These are phyloP conservation scores for Eristalis intricaria DNA, from an alignment of 2,888 invertebrate species.

Conservation along the genomic window DNA sequence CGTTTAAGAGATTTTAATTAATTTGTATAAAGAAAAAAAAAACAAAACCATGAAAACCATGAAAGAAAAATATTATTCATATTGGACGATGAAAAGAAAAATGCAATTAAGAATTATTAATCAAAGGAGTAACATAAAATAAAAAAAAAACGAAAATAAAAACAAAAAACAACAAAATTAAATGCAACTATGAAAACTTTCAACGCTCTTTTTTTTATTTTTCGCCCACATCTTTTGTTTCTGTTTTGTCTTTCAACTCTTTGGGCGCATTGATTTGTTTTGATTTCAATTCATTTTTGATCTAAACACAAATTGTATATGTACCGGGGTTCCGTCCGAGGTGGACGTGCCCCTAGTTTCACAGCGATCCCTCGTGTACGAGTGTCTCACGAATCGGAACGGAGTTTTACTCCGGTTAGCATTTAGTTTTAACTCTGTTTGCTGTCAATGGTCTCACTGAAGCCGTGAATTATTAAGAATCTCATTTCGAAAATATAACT, in stretches of 20 bases:
- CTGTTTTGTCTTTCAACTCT: not conserved
- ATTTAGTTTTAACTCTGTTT: no score
- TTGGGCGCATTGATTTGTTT: not conserved
- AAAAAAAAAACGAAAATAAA: not conserved
- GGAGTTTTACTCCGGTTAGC: no score
- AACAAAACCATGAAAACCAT: constrained; percentile 1
- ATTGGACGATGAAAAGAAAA: constrained; percentile 51
- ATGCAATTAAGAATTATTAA: constrained; percentile 44
- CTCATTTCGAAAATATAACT: no score
- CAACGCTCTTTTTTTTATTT: constrained; percentile 34
- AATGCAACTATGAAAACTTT: constrained; percentile 45
- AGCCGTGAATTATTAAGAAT: no score
- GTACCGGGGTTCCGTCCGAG: not conserved
- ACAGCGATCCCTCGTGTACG: no score
- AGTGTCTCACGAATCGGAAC: no score
- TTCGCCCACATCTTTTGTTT: not conserved
- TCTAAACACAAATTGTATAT: not conserved
- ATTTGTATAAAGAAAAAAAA: constrained; percentile 48
- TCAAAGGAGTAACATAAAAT: constrained; percentile 38
- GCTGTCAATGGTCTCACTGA: no score
- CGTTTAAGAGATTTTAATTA: constrained; percentile 55
- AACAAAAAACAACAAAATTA: constrained; percentile 34
- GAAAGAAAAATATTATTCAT: constrained; percentile 4
- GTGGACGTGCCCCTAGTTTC: no score
- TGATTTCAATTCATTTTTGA: not conserved